Base-by-base conservation (phyloP, 2,888 invertebrate genomes). In the Microplitis manilae region DNA sequence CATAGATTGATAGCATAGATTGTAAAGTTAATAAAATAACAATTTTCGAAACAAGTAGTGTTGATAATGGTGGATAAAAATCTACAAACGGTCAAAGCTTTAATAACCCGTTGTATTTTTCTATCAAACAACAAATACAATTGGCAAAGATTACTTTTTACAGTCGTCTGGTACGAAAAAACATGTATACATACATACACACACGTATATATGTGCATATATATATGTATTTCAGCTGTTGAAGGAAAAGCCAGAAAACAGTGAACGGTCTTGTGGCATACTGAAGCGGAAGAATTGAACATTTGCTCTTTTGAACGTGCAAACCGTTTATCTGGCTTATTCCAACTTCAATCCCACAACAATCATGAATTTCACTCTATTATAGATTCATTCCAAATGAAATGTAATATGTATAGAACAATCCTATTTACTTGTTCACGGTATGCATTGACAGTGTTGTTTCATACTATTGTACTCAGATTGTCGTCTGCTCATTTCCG, bases 351-450 rank as follows among this genome's bases (percentile, higher is more conserved):
- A 30, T 9, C 30, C 9, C 38, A 65, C 30, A 65, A 38, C 30
- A 20, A 9, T 70, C 62, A 72, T 68, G 65, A 59, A 68, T 60
- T 50, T 40, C 30, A 30, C 38, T 20, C 73, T 39, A 38, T 59
- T 71, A 40, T 61, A 60, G 50, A 50, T 50, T 13, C 9, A 50
- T 50, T 50, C 13, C 50, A 50, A 50, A 50, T 50, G 8, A 41
- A 60, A 61, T 7, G 61, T 20, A 60, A 69, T 64, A 60, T 64
- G 40, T 73, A 60, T 71, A 59, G 50, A 13, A 50, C 50, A 50
- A 50, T 13, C 50, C 50, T 50, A 50, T 50, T 50, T 50, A 50
- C 50, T 50, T 50, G 13, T 50, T 50, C 8, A 50, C 50, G 50
- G 50, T 50, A 50, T 50, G 13, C 50, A 50, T 50, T 50, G 50